These are phyloP conservation scores for Recurvirostra avosetta DNA, from an alignment of 2,113 vertebrate species.

Conservation along the genomic window DNA sequence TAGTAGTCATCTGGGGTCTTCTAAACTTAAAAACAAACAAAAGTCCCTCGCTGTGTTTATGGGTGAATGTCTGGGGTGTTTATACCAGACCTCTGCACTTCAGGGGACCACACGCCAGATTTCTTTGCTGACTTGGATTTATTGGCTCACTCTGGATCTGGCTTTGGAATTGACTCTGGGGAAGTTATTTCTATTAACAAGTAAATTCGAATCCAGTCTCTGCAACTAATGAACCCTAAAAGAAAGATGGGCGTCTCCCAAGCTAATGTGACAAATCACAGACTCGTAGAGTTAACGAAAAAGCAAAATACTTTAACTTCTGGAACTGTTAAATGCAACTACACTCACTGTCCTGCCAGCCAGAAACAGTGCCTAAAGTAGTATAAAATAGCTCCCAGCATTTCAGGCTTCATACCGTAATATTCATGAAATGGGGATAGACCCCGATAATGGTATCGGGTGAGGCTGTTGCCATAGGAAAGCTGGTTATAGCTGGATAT, in stretches of 20 bases:
- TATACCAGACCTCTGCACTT: not conserved
- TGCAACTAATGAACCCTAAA: not conserved
- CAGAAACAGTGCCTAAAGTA: not conserved
- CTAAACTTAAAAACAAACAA: not conserved
- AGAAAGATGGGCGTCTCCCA: not conserved
- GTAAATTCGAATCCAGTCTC: not conserved
- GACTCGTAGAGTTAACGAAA: not conserved
- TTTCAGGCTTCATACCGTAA: not conserved
- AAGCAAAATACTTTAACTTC: not conserved
- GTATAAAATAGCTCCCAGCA: not conserved
- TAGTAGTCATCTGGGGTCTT: not conserved
- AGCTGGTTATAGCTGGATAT: not conserved
- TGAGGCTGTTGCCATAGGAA: not conserved
- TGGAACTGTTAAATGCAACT: not conserved
- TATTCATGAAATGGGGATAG: not conserved
- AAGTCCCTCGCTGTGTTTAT: not conserved
- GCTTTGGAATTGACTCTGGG: not conserved
- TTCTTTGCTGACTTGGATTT: not conserved
- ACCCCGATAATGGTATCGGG: not conserved
- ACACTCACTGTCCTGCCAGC: not conserved
- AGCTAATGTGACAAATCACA: not conserved
- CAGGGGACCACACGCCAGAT: not conserved
- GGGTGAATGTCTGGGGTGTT: not conserved
- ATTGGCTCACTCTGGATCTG: not conserved
- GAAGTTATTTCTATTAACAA: not conserved